Percentiles rank a stretch among this genome's conserved stretches.
phyloP scores from a whole-genome alignment of 2,113 vertebrate species.

The Rhabdornis inornatus region DNA sequence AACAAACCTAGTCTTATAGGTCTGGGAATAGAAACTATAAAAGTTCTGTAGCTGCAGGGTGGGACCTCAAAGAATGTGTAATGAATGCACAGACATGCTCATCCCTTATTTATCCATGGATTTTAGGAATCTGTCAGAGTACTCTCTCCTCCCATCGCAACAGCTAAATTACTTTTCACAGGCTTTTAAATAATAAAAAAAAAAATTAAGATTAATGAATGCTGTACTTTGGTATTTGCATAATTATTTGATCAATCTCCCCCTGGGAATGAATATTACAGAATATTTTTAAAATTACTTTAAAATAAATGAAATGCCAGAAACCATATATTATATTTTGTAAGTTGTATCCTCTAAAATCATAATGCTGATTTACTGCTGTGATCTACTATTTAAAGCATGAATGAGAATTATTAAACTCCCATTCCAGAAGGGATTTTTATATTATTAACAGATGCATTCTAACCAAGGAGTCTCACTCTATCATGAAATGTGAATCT shows the following conservation, averaged over 20 bases:
- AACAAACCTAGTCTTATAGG: background rate
- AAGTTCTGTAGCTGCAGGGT: background rate
- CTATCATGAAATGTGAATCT: slow-evolving; percentile 41
- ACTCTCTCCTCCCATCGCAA: background rate
- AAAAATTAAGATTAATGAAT: background rate
- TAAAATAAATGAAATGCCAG: slow-evolving; percentile 62
- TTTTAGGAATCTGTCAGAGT: background rate
- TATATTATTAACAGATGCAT: slow-evolving; percentile 73
- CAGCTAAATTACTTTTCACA: slow-evolving; percentile 6
- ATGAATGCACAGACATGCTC: background rate
- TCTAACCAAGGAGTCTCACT: slow-evolving; percentile 31
- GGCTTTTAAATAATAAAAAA: background rate
- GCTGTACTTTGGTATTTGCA: background rate
- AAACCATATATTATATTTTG: slow-evolving; percentile 54
- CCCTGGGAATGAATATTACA: slow-evolving; percentile 40
- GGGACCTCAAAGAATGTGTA: background rate
- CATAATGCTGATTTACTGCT: slow-evolving; percentile 65
- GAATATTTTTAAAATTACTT: slow-evolving; percentile 7
- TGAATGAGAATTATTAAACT: slow-evolving; percentile 63
- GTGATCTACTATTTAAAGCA: slow-evolving; percentile 67
- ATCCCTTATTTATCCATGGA: background rate
- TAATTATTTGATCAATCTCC: slow-evolving; percentile 55
- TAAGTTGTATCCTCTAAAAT: slow-evolving; percentile 52
- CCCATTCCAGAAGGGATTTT: slow-evolving; percentile 56
- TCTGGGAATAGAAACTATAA: background rate